Conservation (phyloP, 2,888 invertebrate genomes). For the Aleiodes testaceus region DNA sequence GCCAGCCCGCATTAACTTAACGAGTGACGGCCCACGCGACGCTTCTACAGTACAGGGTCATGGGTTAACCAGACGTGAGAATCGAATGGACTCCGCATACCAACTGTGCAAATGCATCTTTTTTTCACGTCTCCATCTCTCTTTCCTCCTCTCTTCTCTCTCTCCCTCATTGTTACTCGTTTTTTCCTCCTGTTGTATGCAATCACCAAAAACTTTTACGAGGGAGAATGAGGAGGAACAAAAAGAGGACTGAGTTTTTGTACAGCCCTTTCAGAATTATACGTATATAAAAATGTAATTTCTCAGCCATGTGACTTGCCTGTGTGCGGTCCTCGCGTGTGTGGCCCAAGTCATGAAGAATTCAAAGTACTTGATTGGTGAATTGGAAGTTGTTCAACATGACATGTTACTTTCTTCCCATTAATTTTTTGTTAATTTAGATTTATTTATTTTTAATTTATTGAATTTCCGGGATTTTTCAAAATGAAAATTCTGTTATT, state of each 20-base stretch:
- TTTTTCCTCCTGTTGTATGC: not conserved
- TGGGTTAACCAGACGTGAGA: slow-evolving; percentile 69
- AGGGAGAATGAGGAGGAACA: slow-evolving; percentile 7
- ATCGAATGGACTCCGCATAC: slow-evolving; percentile 45
- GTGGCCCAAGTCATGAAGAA: slow-evolving; percentile 54
- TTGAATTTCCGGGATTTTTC: too few relatives aligned
- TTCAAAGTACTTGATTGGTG: slow-evolving; percentile 44
- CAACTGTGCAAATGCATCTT: slow-evolving; percentile 21
- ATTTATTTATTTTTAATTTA: too few relatives aligned
- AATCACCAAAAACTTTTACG: slow-evolving; percentile 13
- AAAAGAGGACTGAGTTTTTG: slow-evolving; percentile 35
- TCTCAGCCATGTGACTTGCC: slow-evolving; percentile 54
- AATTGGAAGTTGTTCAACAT: slow-evolving; percentile 19
- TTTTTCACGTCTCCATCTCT: slow-evolving; percentile 11
- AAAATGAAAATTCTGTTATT: slow-evolving; percentile 6
- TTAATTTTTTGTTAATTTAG: slow-evolving; percentile 48
- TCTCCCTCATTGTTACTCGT: not conserved
- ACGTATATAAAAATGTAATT: slow-evolving; percentile 65
- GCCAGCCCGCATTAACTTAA: slow-evolving; percentile 65
- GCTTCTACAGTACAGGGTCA: slow-evolving; percentile 59
- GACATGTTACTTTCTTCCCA: slow-evolving; percentile 32
- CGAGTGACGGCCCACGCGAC: slow-evolving; percentile 69
- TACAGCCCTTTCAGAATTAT: slow-evolving; percentile 52
- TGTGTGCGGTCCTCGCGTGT: slow-evolving; percentile 60
- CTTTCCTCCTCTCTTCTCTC: not conserved